These are phyloP conservation scores for Sebastes schlegelii DNA, from an alignment of 2,113 vertebrate species.

Conservation along the genomic window DNA sequence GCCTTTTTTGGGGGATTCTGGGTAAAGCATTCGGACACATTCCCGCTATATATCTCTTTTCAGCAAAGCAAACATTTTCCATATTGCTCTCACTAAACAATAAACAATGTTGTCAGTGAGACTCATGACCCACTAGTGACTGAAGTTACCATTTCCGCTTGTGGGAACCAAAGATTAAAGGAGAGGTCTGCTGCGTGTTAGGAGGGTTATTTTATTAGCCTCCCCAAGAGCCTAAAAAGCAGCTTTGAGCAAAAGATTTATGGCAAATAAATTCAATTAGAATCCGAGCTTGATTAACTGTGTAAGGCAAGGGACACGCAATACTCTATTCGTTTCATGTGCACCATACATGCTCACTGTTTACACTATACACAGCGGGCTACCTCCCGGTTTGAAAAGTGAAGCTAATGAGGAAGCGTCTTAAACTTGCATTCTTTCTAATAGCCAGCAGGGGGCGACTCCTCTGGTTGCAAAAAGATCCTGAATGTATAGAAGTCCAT, in stretches of 20 bases:
- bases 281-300: conserved; percentile 15
- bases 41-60: conserved; percentile 32
- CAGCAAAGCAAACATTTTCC: conserved; percentile 48
- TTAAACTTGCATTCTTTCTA: too few relatives aligned
- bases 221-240: conserved; percentile 31
- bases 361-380: not conserved
- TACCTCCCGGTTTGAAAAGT: too few relatives aligned
- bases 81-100: conserved; percentile 42
- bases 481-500: too few relatives aligned
- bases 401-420: too few relatives aligned
- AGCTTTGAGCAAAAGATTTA: conserved; percentile 29
- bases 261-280: conserved; percentile 39
- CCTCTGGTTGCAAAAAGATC: too few relatives aligned
- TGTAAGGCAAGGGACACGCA: not conserved
- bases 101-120: conserved; percentile 56
- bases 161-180: conserved; percentile 70
- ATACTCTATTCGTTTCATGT: conserved; percentile 8
- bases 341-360: not conserved
- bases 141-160: conserved; percentile 51
- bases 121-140: conserved; percentile 31
- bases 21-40: not conserved
- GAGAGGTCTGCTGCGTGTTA: conserved; percentile 6
- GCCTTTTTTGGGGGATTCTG: conserved; percentile 7
- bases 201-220: conserved; percentile 38
- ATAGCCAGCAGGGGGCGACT: too few relatives aligned